Base-by-base conservation (phyloP, 2,113 vertebrate species). In the Mus spicilegus region DNA sequence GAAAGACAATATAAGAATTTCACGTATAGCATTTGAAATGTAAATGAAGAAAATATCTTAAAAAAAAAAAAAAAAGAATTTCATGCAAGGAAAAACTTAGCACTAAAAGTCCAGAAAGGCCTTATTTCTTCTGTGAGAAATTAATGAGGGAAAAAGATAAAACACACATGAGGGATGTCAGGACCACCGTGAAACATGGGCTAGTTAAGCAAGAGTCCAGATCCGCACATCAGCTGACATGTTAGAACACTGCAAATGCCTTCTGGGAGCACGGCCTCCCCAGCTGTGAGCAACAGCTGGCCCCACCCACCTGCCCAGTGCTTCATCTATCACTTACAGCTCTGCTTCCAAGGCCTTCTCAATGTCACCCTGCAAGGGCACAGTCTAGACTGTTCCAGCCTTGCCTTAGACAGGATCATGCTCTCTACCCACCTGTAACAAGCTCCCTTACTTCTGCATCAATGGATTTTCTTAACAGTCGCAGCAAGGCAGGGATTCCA, bases 391-490 rank as follows among this genome's bases (percentile, higher is more conserved):
- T 26, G 77, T 72, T 94, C 28, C 76, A 82, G 17, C 24, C 89
- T 61, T 70, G 91, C 49, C 78, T 86, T 49, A 93, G 75, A 76
- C 72, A 84, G 61, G 26, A 39, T 28, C 51, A 51, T 24, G 11
- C 69, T 70, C 39, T 84, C 30, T 61, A 96, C 98, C 96, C 78
- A 99, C 99, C 99, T 97, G 99, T 99, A 90, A 99, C 99, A 72
- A 99, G 99, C 97, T 99, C 99, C 96, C 99, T 98, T 89, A 99
- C 98, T 99, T 99, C 99, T 0, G 99, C 99, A 96, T 99, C 99
- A 1, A 99, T 98, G 5, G 99, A 99, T 98, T 99, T 99, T 97
- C 99, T 99, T 97, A 99, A 98, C 94, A 99, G 97, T 63, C 99
- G 98, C 46, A 99, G 98, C 65, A 99, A 99, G 61, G 99, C 99